A percentile compares a stretch with the other conserved stretches of the same genome.
These are phyloP conservation scores for Lasioglossum villosulum DNA, from an alignment of 2,888 invertebrate genomes.

Conservation along the genomic window DNA sequence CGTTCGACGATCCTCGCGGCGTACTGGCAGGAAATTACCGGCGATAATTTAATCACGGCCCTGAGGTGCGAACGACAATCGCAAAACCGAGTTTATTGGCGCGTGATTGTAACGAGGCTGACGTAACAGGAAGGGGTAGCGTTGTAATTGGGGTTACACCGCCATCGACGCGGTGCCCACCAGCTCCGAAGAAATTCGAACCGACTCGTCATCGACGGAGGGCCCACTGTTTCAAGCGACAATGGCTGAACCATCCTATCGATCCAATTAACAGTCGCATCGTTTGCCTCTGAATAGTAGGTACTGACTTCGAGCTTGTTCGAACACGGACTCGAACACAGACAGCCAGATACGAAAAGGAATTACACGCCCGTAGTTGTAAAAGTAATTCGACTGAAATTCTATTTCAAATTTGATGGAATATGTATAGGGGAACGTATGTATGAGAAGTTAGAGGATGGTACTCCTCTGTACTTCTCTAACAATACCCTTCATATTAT, in stretches of 20 bases:
- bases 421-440: background rate
- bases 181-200: background rate
- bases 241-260: slow-evolving; percentile 1
- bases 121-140: background rate
- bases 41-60: slow-evolving; percentile 63
- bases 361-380: background rate
- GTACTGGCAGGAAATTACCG: slow-evolving; percentile 55
- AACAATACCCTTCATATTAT: background rate
- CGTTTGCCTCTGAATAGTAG: slow-evolving; percentile 5
- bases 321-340: background rate
- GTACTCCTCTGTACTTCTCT: background rate
- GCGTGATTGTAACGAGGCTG: slow-evolving; percentile 17
- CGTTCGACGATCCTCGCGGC: slow-evolving; percentile 50
- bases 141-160: slow-evolving; percentile 8
- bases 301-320: background rate
- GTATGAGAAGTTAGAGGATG: background rate
- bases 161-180: background rate
- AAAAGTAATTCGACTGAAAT: background rate
- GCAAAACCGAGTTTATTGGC: slow-evolving; percentile 50
- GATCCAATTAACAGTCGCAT: slow-evolving; percentile 28
- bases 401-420: background rate
- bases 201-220: slow-evolving; percentile 4
- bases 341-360: background rate
- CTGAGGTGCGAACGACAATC: slow-evolving; percentile 39
- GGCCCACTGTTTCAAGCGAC: background rate